Evolutionary conservation across 1,140 invertebrate genomes (phyloP), one percentile per base, ranked within the genome.

Genomic region (Oryzaephilus surinamensis): DNA sequence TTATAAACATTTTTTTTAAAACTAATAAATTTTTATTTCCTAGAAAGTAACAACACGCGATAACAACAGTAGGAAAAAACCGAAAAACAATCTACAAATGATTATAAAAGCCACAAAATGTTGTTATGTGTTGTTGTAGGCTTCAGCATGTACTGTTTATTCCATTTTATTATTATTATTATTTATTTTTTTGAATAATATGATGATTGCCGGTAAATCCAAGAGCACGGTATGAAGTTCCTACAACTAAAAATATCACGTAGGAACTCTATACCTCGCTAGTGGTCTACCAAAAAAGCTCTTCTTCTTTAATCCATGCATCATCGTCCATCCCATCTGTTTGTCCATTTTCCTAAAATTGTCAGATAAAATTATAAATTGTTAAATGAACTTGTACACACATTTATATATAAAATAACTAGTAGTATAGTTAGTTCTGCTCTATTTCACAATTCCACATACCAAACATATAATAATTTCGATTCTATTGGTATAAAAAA

Each of bases 201-300:
- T 27, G 52, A 15, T 47, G 50, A 41, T 30, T 32, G 43, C 21
- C 38, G 51, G 48, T 47, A 55, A 52, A 61, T 53, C 61, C 61
- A 61, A 63, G 61, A 63, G 61, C 61, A 63, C 61, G 61, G 61
- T 63, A 63, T 63, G 61, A 63, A 63, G 61, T 63, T 63, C 61
- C 61, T 63, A 63, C 61, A 50, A 32, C 48, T 43, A 55, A 54
- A 51, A n/a, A n/a, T n/a, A 39, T 52, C 46, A 61, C 61, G 61
- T 63, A 63, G 61, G 61, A 63, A 63, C 61, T 63, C 61, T 63
- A 63, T 63, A 63, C 61, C 61, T 63, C 61, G 61, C 61, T 63
- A 61, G 56, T 59, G 61, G 61, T 61, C 53, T 57, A 57, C 57
- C 58, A 57, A 34, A 46, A 45, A 50, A 38, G 19, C 8, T 20